A percentile compares a stretch with the other conserved stretches of the same genome.
Conservation (phyloP, 1,140 invertebrate genomes). For the Ridgeia piscesae region DNA sequence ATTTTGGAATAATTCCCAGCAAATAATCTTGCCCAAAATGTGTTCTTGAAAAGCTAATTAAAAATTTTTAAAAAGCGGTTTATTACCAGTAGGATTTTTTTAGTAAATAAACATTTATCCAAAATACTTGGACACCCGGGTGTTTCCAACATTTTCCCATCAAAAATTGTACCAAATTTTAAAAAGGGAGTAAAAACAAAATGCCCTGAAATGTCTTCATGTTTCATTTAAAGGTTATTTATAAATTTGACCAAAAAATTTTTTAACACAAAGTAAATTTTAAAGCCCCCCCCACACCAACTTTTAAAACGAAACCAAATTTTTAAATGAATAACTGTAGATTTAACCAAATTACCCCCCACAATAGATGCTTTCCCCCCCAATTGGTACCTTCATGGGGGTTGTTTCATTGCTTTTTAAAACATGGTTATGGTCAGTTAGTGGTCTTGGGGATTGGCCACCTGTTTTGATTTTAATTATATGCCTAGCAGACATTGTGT, state of each 20-base stretch:
- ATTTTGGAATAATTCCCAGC: too few species aligned
- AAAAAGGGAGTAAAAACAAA: background rate
- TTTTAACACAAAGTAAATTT: background rate
- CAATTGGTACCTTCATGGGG: background rate
- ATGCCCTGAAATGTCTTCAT: background rate
- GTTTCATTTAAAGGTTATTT: background rate
- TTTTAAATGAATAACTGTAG: background rate
- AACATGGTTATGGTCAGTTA: background rate
- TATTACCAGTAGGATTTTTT: too few species aligned
- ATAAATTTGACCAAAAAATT: background rate
- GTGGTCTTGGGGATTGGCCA: too few species aligned
- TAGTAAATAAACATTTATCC: too few species aligned
- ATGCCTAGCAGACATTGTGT: background rate
- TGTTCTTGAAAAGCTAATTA: too few species aligned
- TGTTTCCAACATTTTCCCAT: too few species aligned
- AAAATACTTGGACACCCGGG: too few species aligned
- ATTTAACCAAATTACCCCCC: background rate
- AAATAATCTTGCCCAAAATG: too few species aligned
- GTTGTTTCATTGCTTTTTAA: background rate
- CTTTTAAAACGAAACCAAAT: background rate
- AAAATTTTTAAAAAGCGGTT: too few species aligned
- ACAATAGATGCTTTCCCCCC: background rate
- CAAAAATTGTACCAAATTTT: too few species aligned
- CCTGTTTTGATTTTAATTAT: background rate
- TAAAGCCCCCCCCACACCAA: background rate